phyloP scores from a whole-genome alignment of 1,140 invertebrate species.

The Listronotus oregonensis region DNA sequence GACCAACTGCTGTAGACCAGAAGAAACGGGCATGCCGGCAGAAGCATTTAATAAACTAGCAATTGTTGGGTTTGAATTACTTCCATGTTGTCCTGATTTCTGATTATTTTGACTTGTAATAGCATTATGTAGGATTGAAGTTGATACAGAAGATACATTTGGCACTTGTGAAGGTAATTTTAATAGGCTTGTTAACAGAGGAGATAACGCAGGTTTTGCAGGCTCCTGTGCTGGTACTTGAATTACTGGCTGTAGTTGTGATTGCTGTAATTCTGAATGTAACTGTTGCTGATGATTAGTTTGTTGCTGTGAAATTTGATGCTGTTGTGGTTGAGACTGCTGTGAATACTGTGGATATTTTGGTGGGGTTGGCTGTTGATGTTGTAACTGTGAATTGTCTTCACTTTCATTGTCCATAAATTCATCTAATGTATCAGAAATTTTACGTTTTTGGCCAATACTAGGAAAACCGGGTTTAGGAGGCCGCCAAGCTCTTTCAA shows the following conservation, averaged over 20 bases:
- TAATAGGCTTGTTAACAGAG: constrained; percentile 79
- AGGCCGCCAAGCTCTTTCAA: constrained; percentile 63
- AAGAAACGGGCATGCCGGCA: constrained; percentile 53
- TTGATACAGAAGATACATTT: constrained; percentile 46
- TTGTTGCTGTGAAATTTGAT: constrained; percentile 14
- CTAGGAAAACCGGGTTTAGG: constrained; percentile 33
- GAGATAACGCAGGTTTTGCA: constrained; percentile 62
- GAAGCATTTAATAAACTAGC: constrained; percentile 63
- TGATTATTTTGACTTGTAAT: constrained; percentile 49
- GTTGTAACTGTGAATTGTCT: constrained; percentile 39
- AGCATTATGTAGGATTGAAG: constrained; percentile 58
- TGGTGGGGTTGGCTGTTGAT: not conserved
- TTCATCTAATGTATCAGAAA: constrained; percentile 48
- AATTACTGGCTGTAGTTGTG: constrained; percentile 16
- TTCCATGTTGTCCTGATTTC: constrained; percentile 11
- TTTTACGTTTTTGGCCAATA: constrained; percentile 52
- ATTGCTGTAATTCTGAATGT: constrained; percentile 22
- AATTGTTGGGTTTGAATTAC: constrained; percentile 59
- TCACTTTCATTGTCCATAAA: constrained; percentile 52
- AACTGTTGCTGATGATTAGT: constrained; percentile 1
- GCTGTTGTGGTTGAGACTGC: constrained; percentile 20
- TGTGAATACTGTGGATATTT: constrained; percentile 23
- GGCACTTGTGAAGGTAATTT: constrained; percentile 69
- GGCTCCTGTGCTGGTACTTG: constrained; percentile 36
- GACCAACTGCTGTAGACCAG: constrained; percentile 36